Conservation (phyloP, 1,140 invertebrate genomes). For the Bombus breviceps region DNA sequence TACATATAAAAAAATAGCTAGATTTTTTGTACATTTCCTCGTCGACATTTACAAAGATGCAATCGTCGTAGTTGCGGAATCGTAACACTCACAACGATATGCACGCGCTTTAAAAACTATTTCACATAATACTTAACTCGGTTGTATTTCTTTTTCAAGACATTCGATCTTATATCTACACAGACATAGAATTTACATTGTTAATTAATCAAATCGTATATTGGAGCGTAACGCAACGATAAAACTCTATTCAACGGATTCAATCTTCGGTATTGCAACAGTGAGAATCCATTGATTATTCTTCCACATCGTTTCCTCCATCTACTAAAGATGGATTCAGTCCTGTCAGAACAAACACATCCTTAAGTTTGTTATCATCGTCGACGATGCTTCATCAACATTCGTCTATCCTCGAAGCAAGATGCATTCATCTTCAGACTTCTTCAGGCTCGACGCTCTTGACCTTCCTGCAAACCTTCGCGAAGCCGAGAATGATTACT, state of each 20-base stretch:
- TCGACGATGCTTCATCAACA: background rate
- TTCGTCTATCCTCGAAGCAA: background rate
- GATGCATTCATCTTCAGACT: constrained; percentile 5
- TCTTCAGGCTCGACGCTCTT: constrained; percentile 58
- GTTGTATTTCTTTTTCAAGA: background rate
- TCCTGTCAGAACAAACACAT: background rate
- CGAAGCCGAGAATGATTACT: constrained; percentile 44
- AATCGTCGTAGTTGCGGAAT: background rate
- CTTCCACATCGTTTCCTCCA: background rate
- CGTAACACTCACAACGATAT: background rate
- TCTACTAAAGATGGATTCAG: background rate
- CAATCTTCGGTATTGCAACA: too few relatives aligned
- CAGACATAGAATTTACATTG: background rate
- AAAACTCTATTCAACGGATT: too few relatives aligned
- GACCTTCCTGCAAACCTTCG: constrained; percentile 58
- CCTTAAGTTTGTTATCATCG: constrained; percentile 24
- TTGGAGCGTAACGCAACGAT: too few relatives aligned
- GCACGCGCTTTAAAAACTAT: background rate
- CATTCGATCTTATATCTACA: background rate
- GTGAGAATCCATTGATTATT: too few relatives aligned
- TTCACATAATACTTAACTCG: background rate
- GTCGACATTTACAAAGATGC: background rate
- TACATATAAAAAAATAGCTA: constrained; percentile 57
- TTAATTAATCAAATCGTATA: background rate
- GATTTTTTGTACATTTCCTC: constrained; percentile 25